These are phyloP conservation scores for Ectemnius continuus DNA, from an alignment of 2,888 invertebrate genomes.

Conservation along the genomic window DNA sequence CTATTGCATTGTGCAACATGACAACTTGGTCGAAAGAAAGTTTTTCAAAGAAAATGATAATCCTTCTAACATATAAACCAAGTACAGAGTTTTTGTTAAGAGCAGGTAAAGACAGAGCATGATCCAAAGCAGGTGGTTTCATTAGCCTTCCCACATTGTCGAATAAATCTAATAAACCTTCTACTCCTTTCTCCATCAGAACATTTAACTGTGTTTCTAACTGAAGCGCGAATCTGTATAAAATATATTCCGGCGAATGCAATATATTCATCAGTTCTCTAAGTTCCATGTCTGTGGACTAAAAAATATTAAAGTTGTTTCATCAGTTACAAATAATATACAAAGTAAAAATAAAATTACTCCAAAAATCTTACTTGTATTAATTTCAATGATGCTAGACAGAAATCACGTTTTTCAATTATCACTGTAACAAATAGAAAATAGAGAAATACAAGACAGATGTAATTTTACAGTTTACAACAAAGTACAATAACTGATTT, in stretches of 20 bases:
- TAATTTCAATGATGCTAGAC: conserved; percentile 88
- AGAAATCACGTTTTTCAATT: conserved; percentile 85
- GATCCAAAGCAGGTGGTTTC: conserved; percentile 76
- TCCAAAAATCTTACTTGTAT: conserved; percentile 81
- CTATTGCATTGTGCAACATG: conserved; percentile 82
- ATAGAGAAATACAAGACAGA: neutral
- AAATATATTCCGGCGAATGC: conserved; percentile 82
- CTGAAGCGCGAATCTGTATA: conserved; percentile 81
- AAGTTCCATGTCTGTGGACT: conserved; percentile 89
- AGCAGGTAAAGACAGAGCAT: conserved; percentile 63
- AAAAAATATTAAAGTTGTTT: conserved; percentile 64
- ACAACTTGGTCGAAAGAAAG: conserved; percentile 91
- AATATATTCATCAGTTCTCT: conserved; percentile 83
- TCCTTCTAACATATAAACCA: conserved; percentile 90
- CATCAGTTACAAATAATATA: neutral
- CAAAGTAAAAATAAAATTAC: neutral
- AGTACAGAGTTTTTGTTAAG: conserved; percentile 77
- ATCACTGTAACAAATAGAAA: conserved; percentile 77
- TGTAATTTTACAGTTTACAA: neutral
- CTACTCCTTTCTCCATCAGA: conserved; percentile 81
- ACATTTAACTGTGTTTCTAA: conserved; percentile 82
- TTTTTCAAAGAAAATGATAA: conserved; percentile 89
- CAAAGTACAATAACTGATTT: neutral
- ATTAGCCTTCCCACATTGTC: conserved; percentile 84
- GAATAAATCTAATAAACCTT: conserved; percentile 81